Percentiles rank a stretch among this genome's conserved stretches.
phyloP scores from a whole-genome alignment of 1,140 invertebrate genomes.

The Lordiphosa mommai region DNA sequence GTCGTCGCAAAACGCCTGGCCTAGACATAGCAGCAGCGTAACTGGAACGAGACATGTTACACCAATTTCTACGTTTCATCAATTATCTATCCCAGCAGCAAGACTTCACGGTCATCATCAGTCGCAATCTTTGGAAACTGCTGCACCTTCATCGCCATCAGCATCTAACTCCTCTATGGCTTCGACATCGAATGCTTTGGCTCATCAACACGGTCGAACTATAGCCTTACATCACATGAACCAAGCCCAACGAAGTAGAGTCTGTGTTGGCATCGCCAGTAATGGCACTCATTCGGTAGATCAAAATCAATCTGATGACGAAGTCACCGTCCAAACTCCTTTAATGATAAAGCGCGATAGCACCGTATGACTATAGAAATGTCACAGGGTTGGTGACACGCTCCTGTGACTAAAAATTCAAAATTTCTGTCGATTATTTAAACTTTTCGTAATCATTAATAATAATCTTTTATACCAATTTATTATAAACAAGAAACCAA shows the following conservation, averaged over 20 bases:
- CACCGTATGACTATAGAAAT: slow-evolving; percentile 81
- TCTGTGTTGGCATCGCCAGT: slow-evolving; percentile 52
- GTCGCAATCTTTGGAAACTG: slow-evolving; percentile 30
- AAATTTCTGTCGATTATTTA: slow-evolving; percentile 37
- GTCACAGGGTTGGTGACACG: slow-evolving; percentile 62
- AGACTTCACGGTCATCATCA: slow-evolving; percentile 44
- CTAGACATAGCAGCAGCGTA: slow-evolving; percentile 71
- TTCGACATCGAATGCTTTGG: slow-evolving; percentile 44
- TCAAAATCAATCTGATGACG: slow-evolving; percentile 79
- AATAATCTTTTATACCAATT: slow-evolving; percentile 47
- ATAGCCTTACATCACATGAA: slow-evolving; percentile 73
- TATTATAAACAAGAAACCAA: slow-evolving; percentile 23
- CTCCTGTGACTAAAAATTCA: slow-evolving; percentile 65
- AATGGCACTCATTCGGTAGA: slow-evolving; percentile 51
- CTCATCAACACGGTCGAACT: slow-evolving; percentile 48
- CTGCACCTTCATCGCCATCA: slow-evolving; percentile 42
- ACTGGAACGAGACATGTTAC: slow-evolving; percentile 56
- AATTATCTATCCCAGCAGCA: slow-evolving; percentile 80
- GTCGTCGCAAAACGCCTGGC: slow-evolving; percentile 79
- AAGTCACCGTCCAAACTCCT: slow-evolving; percentile 81
- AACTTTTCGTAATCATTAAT: slow-evolving; percentile 44
- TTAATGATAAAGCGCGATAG: slow-evolving; percentile 82
- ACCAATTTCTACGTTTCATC: slow-evolving; percentile 70
- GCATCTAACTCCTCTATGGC: slow-evolving; percentile 53
- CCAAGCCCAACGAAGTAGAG: slow-evolving; percentile 49